A percentile compares a stretch with the other conserved stretches of the same genome.
Conservation (phyloP, 1,140 invertebrate genomes). For the Protaetia brevitarsis region DNA sequence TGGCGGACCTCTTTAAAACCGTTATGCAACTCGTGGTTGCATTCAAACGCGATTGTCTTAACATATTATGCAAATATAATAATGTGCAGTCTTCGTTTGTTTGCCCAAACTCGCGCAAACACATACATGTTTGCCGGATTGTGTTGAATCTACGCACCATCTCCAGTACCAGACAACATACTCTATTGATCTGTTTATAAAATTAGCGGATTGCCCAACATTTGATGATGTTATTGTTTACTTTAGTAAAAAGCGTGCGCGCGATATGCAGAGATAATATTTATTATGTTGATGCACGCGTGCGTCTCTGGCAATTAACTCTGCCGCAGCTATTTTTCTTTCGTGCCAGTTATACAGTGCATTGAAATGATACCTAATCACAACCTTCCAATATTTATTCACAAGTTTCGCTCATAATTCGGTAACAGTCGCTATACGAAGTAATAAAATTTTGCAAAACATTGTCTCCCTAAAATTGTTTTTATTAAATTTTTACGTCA, state of each 20-base stretch:
- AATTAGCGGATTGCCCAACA: neutral
- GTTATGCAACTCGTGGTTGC: no score
- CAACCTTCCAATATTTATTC: neutral
- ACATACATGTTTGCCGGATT: no score
- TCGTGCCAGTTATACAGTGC: neutral
- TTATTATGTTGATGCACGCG: neutral
- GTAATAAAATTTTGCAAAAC: no score
- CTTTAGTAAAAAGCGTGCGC: neutral
- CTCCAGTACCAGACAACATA: neutral
- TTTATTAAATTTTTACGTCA: no score
- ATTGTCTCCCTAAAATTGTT: no score
- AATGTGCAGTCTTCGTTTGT: no score
- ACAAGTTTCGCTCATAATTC: neutral
- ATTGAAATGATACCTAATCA: neutral
- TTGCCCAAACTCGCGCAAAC: no score
- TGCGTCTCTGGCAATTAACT: neutral
- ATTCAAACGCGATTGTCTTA: no score
- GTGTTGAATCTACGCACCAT: no score
- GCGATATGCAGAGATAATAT: neutral
- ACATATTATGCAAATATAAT: no score
- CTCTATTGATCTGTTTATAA: neutral
- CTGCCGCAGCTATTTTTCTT: neutral
- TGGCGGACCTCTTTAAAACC: no score
- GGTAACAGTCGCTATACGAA: no score
- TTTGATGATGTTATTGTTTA: slow-evolving; percentile 4